Base-by-base conservation (phyloP, 2,797 vertebrate genomes). In the Hirundo rustica region DNA sequence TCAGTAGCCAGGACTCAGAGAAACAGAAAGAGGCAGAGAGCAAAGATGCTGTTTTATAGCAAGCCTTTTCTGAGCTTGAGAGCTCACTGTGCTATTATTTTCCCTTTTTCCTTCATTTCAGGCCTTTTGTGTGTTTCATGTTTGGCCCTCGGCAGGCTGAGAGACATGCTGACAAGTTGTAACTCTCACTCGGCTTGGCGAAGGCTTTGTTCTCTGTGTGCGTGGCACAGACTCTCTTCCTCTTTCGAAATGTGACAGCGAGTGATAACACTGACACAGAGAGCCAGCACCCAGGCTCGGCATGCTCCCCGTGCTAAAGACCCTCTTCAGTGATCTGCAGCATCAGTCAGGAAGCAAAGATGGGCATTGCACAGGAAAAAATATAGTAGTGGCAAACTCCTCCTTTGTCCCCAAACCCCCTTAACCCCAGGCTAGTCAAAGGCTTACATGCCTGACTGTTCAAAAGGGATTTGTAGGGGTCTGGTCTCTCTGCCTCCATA, bases 141-240 rank as follows among this genome's bases (percentile, higher is more conserved):
- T 94, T 96, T 95, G 95, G 93, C 94, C 94, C 87, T 94, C 21
- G 55, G 93, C 86, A 73, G 96, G 78, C 88, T 92, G 96, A 89
- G 93, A 92, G 95, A 95, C 55, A 4, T 92, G 92, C 93, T 96
- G 96, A 95, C 89, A 96, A 92, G 82, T 67, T 92, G 92, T 89
- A 96, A 79, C 91, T 96, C 83, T 91, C 89, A 78, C 75, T 89
- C 48, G 6, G 71, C 84, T 93, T 92, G 18, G 72, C 3, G 9
- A 90, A 86, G 88, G 48, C 92, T 94, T 94, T 94, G 92, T 95
- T 95, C 93, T 95, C 73, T 92, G 79, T 3, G 11, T 79, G 85
- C 61, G 2, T 58, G 74, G 91, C 85, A 86, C 80, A 64, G 85
- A 77, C 84, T 94, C 0, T 64, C 85, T 91, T 72, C 89, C 71